Percentiles rank a stretch among this genome's conserved stretches.
Evolutionary conservation across 2,797 vertebrate species (phyloP).

Genomic region (Periparus ater): DNA sequence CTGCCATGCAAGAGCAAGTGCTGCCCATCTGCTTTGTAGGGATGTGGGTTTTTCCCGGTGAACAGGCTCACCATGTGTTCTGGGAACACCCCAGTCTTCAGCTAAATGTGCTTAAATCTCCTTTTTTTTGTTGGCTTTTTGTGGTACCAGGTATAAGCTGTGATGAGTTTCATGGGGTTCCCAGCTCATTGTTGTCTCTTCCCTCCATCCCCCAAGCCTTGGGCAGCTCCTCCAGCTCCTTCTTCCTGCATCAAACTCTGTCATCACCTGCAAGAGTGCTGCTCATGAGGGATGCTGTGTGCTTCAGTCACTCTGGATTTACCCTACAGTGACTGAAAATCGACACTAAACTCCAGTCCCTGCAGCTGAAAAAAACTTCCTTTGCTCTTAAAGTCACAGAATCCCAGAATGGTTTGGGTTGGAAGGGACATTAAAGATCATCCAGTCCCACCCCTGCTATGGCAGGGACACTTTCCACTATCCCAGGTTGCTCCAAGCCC

Average conservation of each 20-base stretch:
- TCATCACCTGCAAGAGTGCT: rapidly evolving
- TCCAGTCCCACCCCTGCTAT: rapidly evolving
- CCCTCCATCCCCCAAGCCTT: neutral
- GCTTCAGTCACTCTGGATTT: neutral
- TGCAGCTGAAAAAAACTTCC: neutral
- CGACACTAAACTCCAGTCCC: rapidly evolving
- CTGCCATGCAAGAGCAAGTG: rapidly evolving
- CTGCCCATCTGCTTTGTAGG: neutral
- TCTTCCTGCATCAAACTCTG: neutral
- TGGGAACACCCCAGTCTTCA: neutral
- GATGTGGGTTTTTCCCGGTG: neutral
- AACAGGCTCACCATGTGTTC: rapidly evolving
- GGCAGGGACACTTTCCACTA: rapidly evolving
- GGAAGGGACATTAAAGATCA: neutral
- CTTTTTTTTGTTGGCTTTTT: neutral
- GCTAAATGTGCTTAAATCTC: neutral
- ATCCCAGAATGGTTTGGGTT: neutral
- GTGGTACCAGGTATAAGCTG: neutral
- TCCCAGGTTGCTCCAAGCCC: neutral
- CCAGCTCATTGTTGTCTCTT: neutral
- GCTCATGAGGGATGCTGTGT: rapidly evolving
- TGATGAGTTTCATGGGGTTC: neutral
- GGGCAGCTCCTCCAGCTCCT: neutral
- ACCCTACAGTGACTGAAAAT: neutral
- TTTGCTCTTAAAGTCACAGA: neutral